Evolutionary conservation across 1,140 invertebrate species (phyloP).

Genomic region (Drosophila obscura): DNA sequence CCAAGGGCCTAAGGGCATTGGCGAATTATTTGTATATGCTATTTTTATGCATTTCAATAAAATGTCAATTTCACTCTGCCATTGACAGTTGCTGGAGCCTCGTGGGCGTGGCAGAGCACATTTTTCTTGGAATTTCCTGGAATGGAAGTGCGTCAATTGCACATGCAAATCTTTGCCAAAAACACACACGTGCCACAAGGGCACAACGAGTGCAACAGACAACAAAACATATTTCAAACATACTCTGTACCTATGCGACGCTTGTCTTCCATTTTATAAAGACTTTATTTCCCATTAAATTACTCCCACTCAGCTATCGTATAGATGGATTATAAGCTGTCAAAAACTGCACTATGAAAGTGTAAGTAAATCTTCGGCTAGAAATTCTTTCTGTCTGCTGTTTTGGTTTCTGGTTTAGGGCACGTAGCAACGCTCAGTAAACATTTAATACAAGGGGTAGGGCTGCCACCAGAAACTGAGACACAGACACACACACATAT

Average conservation of each 20-base stretch:
- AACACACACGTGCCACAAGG: slow-evolving; percentile 12
- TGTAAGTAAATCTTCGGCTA: slow-evolving; percentile 32
- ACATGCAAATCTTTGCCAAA: slow-evolving; percentile 7
- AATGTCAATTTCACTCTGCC: no score
- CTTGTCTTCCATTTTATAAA: no score
- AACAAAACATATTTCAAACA: neutral
- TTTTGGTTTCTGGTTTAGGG: slow-evolving; percentile 54
- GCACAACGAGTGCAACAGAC: slow-evolving; percentile 7
- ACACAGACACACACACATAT: slow-evolving; percentile 26
- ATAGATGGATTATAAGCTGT: neutral
- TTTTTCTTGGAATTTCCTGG: no score
- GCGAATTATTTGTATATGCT: neutral
- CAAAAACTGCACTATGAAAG: neutral
- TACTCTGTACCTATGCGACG: no score
- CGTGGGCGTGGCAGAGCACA: no score
- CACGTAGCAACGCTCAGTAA: slow-evolving; percentile 76
- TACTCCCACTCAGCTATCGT: no score
- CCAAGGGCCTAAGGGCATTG: neutral
- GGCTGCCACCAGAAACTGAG: slow-evolving; percentile 61
- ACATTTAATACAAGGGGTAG: slow-evolving; percentile 78
- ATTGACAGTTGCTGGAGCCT: no score
- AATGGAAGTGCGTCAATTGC: slow-evolving; percentile 12
- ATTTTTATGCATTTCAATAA: slow-evolving; percentile 1
- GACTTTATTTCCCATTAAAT: no score
- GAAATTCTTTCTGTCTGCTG: slow-evolving; percentile 55